phyloP scores from a whole-genome alignment of 2,888 invertebrate genomes.

The Drosophila imparisetae region DNA sequence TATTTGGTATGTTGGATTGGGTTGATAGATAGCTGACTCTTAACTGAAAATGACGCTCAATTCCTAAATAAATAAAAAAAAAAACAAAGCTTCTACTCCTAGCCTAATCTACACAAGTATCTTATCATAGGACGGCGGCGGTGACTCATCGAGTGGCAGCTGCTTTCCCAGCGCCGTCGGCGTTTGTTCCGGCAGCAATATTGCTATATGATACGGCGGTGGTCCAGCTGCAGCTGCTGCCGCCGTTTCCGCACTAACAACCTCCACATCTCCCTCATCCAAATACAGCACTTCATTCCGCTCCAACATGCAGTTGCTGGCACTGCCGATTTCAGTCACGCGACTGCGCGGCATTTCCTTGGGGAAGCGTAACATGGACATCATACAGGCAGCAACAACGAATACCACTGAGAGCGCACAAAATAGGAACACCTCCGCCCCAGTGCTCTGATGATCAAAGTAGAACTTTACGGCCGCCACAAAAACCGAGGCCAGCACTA shows the following conservation, averaged over 20 bases:
- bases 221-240: slow-evolving; percentile 84
- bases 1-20: slow-evolving; percentile 56
- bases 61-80: slow-evolving; percentile 48
- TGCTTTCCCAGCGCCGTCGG: slow-evolving; percentile 67
- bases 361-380: slow-evolving; percentile 87
- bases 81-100: slow-evolving; percentile 37
- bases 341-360: slow-evolving; percentile 80
- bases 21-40: slow-evolving; percentile 42
- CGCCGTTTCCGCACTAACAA: slow-evolving; percentile 58
- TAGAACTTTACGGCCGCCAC: slow-evolving; percentile 90
- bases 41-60: slow-evolving; percentile 64
- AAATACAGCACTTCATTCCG: slow-evolving; percentile 62
- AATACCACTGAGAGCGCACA: slow-evolving; percentile 88
- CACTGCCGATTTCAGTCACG: slow-evolving; percentile 10
- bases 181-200: slow-evolving; percentile 88
- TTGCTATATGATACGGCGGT: slow-evolving; percentile 94
- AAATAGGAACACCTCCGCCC: slow-evolving; percentile 88
- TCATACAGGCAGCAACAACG: slow-evolving; percentile 88
- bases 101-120: slow-evolving; percentile 87
- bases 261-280: slow-evolving; percentile 53
- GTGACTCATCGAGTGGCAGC: slow-evolving; percentile 85
- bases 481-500: slow-evolving; percentile 89
- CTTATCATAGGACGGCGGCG: slow-evolving; percentile 91
- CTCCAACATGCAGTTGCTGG: slow-evolving; percentile 54
- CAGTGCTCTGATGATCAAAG: slow-evolving; percentile 88